phyloP scores from a whole-genome alignment of 2,888 invertebrate genomes.

The Amaurobius ferox region DNA sequence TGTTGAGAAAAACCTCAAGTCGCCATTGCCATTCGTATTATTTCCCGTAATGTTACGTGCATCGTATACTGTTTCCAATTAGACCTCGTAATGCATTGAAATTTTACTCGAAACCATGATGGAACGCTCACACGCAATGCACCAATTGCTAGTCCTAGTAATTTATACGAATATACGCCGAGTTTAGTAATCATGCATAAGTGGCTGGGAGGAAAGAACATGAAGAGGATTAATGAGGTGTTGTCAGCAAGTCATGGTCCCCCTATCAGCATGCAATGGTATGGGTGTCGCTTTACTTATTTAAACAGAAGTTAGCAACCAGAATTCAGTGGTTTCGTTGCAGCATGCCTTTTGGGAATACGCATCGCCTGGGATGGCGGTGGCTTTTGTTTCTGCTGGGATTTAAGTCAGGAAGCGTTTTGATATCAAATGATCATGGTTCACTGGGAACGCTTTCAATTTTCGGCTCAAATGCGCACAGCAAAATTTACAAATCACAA shows the following conservation, averaged over 20 bases:
- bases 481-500: no score
- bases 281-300: conserved; percentile 2
- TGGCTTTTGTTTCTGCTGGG: background rate
- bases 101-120: conserved; percentile 32
- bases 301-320: background rate
- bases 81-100: conserved; percentile 35
- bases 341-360: background rate
- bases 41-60: conserved; percentile 51
- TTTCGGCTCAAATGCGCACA: no score
- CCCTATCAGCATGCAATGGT: background rate
- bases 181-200: conserved; percentile 53
- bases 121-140: conserved; percentile 52
- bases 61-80: conserved; percentile 35
- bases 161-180: conserved; percentile 39
- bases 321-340: background rate
- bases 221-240: conserved; percentile 48
- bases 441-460: no score
- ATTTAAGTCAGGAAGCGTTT: no score
- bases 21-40: conserved; percentile 17
- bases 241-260: conserved; percentile 34
- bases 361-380: background rate
- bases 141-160: conserved; percentile 29
- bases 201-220: conserved; percentile 39
- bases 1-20: background rate
- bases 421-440: no score